phyloP scores from a whole-genome alignment of 2,113 vertebrate species.

The Python bivittatus region DNA sequence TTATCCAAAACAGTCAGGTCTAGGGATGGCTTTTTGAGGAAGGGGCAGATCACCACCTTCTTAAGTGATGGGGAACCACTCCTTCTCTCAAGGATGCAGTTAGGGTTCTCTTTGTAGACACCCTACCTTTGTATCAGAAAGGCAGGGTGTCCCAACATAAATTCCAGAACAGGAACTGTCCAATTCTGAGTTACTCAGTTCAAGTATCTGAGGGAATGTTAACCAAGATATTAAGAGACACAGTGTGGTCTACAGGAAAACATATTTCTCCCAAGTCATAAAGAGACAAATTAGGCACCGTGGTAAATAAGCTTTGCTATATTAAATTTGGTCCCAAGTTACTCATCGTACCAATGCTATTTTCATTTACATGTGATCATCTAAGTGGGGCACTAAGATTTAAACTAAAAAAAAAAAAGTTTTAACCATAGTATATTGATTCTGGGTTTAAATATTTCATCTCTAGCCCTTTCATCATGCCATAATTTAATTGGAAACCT shows the following conservation, averaged over 20 bases:
- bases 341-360: neutral
- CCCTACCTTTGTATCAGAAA: neutral
- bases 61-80: neutral
- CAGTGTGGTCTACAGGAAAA: neutral
- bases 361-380: neutral
- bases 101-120: neutral
- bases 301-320: neutral
- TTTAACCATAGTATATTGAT: neutral
- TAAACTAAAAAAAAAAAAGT: neutral
- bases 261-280: neutral
- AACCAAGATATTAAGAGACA: neutral
- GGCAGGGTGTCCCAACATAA: neutral
- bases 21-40: neutral
- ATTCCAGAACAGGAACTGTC: neutral
- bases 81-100: neutral
- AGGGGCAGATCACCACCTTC: neutral
- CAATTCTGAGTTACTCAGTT: neutral
- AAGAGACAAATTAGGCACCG: neutral
- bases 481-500: slow-evolving; percentile 34
- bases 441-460: neutral
- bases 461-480: neutral
- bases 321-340: neutral
- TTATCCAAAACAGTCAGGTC: neutral
- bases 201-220: neutral
- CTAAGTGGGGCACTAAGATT: neutral